Base-by-base conservation (phyloP, 30 jellyfish, hydroid and myxozoan species). In the Pseudorhiza aurosa region DNA sequence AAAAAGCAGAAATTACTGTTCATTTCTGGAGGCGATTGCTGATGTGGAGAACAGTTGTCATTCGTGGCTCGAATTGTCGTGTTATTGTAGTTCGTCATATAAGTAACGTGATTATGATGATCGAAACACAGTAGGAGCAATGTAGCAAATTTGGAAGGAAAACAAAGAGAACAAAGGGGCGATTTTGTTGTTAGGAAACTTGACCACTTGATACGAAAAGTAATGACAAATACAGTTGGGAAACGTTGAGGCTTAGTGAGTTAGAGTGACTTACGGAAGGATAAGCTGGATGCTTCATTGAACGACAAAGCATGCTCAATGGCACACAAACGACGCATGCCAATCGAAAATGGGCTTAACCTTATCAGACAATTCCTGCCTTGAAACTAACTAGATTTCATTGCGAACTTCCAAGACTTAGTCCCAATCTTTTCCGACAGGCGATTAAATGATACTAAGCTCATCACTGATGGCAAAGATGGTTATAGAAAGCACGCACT, bases 371-470 rank as follows among this genome's bases (percentile, higher is more conserved):
- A 73, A 24, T 40, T 27, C 76, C 86, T 50, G 86, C 68, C 86
- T 55, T 43, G 22, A 73, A 73, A 51, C 75, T 73, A 73, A 73
- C 86, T 28, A 73, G 86, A 73, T 73, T 73, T 57, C 40, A 50
- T 19, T 27, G 86, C 67, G 55, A 73, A 39, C 77, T 60, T 25
- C 30, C 30, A 25, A 60, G 30, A 39, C 15, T 64, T 64, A 53
- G 24, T 21, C 19, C 8, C 67, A 53, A 64, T 64, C 77, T 39
- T 64, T 64, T 64, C 77, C 77, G 77, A 64, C 14, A 64, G 17
- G 77, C 77, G 77, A 64, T 64, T 64, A 64, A 10, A 58, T 17
- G n/a, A 1, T 36, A 11, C 31, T 64, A 64, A 64, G 53, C 77
- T 31, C 37, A 64, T 64, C 77, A 64, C n/a, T 14, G 53, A 26